Evolutionary conservation across 2,113 vertebrate species (phyloP), one percentile per base, ranked within the genome.

Genomic region (Bombycilla garrulus): DNA sequence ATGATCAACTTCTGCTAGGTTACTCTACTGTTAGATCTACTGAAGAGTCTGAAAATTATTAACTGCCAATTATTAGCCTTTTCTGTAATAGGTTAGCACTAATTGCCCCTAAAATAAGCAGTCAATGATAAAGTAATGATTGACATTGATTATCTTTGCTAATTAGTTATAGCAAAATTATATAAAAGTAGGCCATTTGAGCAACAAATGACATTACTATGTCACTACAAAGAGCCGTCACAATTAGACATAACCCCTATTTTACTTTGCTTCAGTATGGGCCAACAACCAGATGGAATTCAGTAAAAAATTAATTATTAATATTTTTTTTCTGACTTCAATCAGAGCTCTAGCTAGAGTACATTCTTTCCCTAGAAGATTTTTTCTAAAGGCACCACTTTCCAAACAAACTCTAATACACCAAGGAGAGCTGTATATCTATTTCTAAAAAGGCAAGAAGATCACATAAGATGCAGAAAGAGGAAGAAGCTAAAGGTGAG

Each of bases 51-150:
- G 76, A 95, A 90, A 93, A 88, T 74, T 94, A 92, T 78, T 87
- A 86, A 72, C 38, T 58, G 71, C 7, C 53, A 96, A 83, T 95
- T 96, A 96, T 96, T 81, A 96, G 58, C 66, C 72, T 86, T 62
- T 83, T 57, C 31, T 86, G 35, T 73, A 97, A 95, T 91, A 82
- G 50, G 12, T 84, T 94, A 94, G 38, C 24, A 81, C 35, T 96
- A 96, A 96, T 97, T 96, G 95, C 33, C 35, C 26, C 50, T 95
- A 88, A 92, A 97, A 73, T n/a, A 57, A 88, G 45, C 74, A 76
- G 21, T 85, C 96, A 96, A 96, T 88, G 15, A 95, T 95, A 94
- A 96, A 97, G 80, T 85, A 76, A 95, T 64, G 53, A 94, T 96
- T 96, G 93, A 91, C 64, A 95, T 45, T 93, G 90, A 97, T 91